A percentile compares a stretch with the other conserved stretches of the same genome.
phyloP scores from a whole-genome alignment of 2,113 vertebrate species.

The sheep (Ovis aries) region ARS-UI_Ramb_v3.0 NC_056063.1:37733001-37733500 shows the following conservation, averaged over 20 bases:
- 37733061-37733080: background rate
- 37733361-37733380: background rate
- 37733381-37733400: background rate
- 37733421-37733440: background rate
- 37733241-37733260: background rate
- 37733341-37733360: background rate
- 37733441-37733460: background rate
- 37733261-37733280: background rate
- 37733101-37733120: background rate
- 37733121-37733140: background rate
- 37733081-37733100: background rate
- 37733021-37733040: background rate
- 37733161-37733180: background rate
- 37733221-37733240: background rate
- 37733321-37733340: background rate
- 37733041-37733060: background rate
- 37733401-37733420: background rate
- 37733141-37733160: background rate
- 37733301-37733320: background rate
- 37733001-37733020: background rate
- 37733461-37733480: background rate
- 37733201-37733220: background rate
- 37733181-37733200: background rate
- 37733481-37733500: background rate
- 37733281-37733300: background rate